These are phyloP conservation scores for Oryzias celebensis DNA, from an alignment of 2,113 vertebrate species.

Conservation along the genomic window DNA sequence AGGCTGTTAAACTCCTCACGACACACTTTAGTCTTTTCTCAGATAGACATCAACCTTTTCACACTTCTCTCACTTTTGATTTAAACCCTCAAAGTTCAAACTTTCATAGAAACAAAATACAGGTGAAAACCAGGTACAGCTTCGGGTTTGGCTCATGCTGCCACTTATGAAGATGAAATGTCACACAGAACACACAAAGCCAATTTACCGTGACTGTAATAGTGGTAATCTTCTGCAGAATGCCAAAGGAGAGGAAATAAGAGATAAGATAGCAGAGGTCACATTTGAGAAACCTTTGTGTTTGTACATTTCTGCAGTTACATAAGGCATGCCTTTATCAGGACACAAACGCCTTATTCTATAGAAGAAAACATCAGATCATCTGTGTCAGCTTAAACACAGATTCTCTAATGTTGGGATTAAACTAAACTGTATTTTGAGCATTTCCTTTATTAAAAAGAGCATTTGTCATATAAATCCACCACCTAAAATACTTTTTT, in stretches of 20 bases:
- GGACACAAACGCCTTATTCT: background rate
- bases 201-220: slow-evolving; percentile 97
- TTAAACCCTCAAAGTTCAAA: too few relatives aligned
- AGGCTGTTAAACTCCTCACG: too few relatives aligned
- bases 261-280: slow-evolving; percentile 72
- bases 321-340: background rate
- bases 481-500: too few relatives aligned
- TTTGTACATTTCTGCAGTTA: slow-evolving; percentile 43
- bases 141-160: slow-evolving; percentile 59
- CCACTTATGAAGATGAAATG: slow-evolving; percentile 50
- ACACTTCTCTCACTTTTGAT: too few relatives aligned
- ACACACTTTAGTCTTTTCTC: too few relatives aligned
- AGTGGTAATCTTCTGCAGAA: slow-evolving; percentile 96
- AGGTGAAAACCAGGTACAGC: slow-evolving; percentile 9
- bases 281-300: slow-evolving; percentile 47
- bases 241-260: slow-evolving; percentile 75
- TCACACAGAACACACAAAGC: slow-evolving; percentile 59
- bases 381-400: too few relatives aligned
- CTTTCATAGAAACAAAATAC: background rate
- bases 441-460: too few relatives aligned
- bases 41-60: too few relatives aligned
- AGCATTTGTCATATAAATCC: too few relatives aligned
- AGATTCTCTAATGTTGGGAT: too few relatives aligned
- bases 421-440: too few relatives aligned
- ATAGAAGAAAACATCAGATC: background rate